A percentile compares a stretch with the other conserved stretches of the same genome.
Conservation (phyloP, 2,113 vertebrate species). For the Scomber scombrus region DNA sequence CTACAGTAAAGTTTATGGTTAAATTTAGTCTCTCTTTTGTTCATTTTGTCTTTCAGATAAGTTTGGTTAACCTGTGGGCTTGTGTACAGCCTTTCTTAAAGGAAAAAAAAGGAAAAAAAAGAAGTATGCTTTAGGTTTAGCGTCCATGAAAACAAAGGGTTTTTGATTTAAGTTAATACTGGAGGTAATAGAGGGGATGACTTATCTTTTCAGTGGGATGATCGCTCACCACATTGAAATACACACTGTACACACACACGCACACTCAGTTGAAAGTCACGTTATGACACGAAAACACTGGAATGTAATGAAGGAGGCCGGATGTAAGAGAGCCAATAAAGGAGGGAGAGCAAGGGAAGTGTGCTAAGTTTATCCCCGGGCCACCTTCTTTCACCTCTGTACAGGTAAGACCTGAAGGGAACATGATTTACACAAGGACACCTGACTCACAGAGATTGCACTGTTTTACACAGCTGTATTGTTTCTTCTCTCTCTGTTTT, state of each 20-base stretch:
- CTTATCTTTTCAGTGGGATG: neutral
- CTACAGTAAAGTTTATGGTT: neutral
- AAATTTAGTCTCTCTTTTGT: neutral
- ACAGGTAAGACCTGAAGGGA: conserved; percentile 45
- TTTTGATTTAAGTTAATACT: neutral
- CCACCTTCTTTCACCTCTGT: conserved; percentile 36
- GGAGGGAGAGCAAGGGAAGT: conserved; percentile 8
- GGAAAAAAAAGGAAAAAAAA: too few relatives aligned
- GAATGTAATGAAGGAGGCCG: conserved; percentile 54
- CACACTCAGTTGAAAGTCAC: conserved; percentile 29
- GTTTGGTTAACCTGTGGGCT: too few relatives aligned
- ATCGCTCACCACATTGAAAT: neutral
- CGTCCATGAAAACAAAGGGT: neutral
- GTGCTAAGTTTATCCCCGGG: conserved; percentile 58
- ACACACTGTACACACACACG: neutral
- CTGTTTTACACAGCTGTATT: conserved; percentile 15
- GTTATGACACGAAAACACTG: conserved; percentile 54
- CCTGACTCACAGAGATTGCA: conserved; percentile 62
- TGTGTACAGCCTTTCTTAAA: too few relatives aligned
- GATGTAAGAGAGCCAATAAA: conserved; percentile 3
- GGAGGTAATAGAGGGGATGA: neutral
- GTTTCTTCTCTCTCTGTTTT: neutral
- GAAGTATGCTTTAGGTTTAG: too few relatives aligned
- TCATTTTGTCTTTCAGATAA: too few relatives aligned
- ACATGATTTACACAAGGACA: conserved; percentile 57